These are phyloP conservation scores for Cylindroiulus punctatus DNA, from an alignment of 2,888 invertebrate genomes.

Conservation along the genomic window DNA sequence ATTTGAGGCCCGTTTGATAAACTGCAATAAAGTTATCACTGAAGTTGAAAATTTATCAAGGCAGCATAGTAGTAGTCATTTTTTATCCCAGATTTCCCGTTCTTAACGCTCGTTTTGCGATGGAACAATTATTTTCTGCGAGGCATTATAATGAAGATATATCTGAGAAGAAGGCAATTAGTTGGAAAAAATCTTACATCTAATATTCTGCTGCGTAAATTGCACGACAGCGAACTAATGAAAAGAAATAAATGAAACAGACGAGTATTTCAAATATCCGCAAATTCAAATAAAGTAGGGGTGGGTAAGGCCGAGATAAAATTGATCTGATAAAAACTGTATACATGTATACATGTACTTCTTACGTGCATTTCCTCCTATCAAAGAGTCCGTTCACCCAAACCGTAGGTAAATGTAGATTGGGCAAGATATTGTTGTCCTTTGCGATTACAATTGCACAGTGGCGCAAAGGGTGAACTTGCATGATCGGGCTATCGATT, in stretches of 20 bases:
- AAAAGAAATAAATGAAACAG: slow-evolving; percentile 28
- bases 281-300: neutral
- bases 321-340: neutral
- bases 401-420: neutral
- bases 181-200: slow-evolving; percentile 21
- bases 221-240: slow-evolving; percentile 28
- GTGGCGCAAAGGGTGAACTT: neutral
- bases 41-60: slow-evolving; percentile 38
- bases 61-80: neutral
- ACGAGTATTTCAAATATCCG: slow-evolving; percentile 8
- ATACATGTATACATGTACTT: neutral
- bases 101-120: slow-evolving; percentile 25
- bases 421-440: neutral
- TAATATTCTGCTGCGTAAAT: slow-evolving; percentile 4
- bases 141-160: slow-evolving; percentile 45
- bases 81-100: neutral
- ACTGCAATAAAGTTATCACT: slow-evolving; percentile 35
- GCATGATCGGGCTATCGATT: neutral
- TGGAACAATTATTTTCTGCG: slow-evolving; percentile 5
- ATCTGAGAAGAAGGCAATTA: slow-evolving; percentile 37
- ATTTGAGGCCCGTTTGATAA: slow-evolving; percentile 21
- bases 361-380: neutral
- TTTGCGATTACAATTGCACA: neutral
- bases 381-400: neutral
- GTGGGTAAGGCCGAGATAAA: neutral